Base-by-base conservation (phyloP, 1,140 invertebrate genomes). In the Helicoverpa zea region DNA sequence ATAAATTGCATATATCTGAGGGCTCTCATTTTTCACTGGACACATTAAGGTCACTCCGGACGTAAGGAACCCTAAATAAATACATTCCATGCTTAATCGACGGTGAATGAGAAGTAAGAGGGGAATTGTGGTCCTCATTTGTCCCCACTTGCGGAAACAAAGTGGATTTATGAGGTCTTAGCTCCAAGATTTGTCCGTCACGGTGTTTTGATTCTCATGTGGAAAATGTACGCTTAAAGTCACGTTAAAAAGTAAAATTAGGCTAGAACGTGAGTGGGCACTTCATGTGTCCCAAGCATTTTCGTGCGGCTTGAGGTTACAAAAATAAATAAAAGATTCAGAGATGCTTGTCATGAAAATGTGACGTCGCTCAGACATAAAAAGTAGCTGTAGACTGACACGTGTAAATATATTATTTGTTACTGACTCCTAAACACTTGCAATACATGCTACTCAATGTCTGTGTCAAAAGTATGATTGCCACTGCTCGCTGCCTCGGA, bases 71-170 rank as follows among this genome's bases (percentile, higher is more conserved):
- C 91, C 88, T 89, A 90, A 91, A 88, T 88, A 92, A 91, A 91
- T 90, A 91, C 87, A 87, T 90, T 87, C 84, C 78, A 87, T 81
- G 87, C 85, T 86, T 90, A 91, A 92, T 92, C 87, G 90, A 90
- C 90, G 87, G 85, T 90, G 87, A 91, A 91, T 83, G 56, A 78
- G 81, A 63, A 84, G 84, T 82, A 85, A 79, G 83, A 86, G 84
- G 86, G 87, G 85, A 86, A 84, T 83, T 81, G 85, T 77, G 83
- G 81, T 79, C 75, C 85, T 87, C 85, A 81, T 84, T 86, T 81
- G 82, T 81, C 81, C 72, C 70, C 47, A 78, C 79, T 84, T 83
- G 70, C 23, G 78, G 56, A 75, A 84, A 81, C 74, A 83, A 81
- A 84, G 64, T 79, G 64, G 76, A 59, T 68, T 56, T 66, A 54